Percentiles rank a stretch among this genome's conserved stretches.
Evolutionary conservation across 2,113 vertebrate genomes (phyloP).

Genomic region (Aphelocoma coerulescens): DNA sequence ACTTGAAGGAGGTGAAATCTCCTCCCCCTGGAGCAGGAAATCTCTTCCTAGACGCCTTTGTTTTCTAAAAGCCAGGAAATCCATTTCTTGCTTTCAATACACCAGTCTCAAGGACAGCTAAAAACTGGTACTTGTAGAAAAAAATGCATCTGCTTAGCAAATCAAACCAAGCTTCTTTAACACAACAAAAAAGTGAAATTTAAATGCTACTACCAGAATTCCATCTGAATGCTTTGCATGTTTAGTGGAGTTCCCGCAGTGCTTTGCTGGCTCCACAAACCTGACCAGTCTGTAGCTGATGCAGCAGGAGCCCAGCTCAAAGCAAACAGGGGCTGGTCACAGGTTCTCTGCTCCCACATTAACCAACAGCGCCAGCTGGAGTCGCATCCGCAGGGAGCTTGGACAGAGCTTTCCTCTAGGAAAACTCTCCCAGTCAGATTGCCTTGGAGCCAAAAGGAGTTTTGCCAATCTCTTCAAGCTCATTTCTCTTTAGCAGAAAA

Average conservation of each 20-base stretch:
- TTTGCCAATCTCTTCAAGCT: background rate
- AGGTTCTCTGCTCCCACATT: background rate
- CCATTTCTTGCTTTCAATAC: background rate
- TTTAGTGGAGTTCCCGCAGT: background rate
- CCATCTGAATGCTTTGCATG: background rate
- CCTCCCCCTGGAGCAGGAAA: background rate
- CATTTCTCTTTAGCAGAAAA: background rate
- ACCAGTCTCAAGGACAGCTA: background rate
- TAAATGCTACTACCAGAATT: background rate
- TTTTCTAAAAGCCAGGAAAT: background rate
- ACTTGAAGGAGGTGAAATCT: background rate
- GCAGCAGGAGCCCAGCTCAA: background rate
- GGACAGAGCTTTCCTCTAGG: background rate
- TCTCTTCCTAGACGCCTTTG: background rate
- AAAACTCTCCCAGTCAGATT: background rate
- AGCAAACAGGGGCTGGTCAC: background rate
- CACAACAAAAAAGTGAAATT: background rate
- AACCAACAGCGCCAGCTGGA: slow-evolving; percentile 51
- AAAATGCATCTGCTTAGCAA: background rate
- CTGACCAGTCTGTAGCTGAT: background rate
- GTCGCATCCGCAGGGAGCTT: background rate
- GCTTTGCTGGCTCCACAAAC: background rate
- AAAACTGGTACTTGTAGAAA: background rate
- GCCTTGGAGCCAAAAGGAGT: background rate
- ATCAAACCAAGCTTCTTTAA: background rate